Conservation (phyloP, 1,140 invertebrate genomes). For the Halyomorpha halys region DNA sequence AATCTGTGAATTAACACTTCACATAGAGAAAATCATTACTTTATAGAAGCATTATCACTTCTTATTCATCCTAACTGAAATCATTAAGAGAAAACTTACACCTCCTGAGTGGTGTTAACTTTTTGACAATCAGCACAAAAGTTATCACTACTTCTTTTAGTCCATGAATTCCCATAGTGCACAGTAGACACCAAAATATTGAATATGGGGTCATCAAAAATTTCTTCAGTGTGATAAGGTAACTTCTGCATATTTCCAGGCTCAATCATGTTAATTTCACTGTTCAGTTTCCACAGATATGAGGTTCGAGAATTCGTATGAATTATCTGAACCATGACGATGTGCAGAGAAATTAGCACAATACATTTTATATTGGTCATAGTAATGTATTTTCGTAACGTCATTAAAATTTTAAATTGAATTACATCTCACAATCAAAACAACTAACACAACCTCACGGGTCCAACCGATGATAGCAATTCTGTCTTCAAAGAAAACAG, state of each 20-base stretch:
- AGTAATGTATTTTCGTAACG: neutral
- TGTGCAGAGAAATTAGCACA: constrained; percentile 30
- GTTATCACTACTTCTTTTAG: constrained; percentile 45
- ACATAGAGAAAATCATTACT: too few relatives aligned
- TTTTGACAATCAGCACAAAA: constrained; percentile 44
- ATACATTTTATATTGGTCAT: constrained; percentile 12
- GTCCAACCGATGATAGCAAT: too few relatives aligned
- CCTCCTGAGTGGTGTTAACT: constrained; percentile 33
- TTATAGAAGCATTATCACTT: too few relatives aligned
- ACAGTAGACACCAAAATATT: constrained; percentile 54
- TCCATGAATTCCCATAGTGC: constrained; percentile 49
- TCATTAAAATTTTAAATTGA: too few relatives aligned
- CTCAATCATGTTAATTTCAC: constrained; percentile 53
- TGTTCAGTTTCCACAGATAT: constrained; percentile 55
- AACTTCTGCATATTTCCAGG: constrained; percentile 44
- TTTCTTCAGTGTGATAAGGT: constrained; percentile 37
- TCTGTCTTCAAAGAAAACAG: too few relatives aligned
- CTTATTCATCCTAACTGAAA: too few relatives aligned
- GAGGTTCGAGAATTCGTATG: constrained; percentile 59
- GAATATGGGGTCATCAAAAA: constrained; percentile 48
- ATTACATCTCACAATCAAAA: too few relatives aligned
- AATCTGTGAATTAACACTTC: too few relatives aligned
- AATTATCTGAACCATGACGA: constrained; percentile 52
- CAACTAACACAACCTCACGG: too few relatives aligned
- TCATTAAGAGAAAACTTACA: constrained; percentile 25